Evolutionary conservation across 1,140 invertebrate species (phyloP).

Genomic region (Megalonaias nervosa): DNA sequence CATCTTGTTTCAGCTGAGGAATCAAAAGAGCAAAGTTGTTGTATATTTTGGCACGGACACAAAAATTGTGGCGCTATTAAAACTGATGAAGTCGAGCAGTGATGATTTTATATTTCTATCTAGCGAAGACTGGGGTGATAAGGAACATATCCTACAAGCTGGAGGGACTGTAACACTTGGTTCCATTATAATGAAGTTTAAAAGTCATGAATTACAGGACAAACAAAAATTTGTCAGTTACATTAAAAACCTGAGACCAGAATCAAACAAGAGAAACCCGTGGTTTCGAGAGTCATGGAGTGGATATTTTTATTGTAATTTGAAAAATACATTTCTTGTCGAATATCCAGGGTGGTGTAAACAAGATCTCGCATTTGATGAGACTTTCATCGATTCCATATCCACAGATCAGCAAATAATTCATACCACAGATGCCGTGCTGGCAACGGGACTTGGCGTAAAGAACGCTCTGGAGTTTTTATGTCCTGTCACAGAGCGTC

Average conservation of each 20-base stretch:
- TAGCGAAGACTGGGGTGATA: slow-evolving; percentile 85
- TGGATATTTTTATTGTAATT: slow-evolving; percentile 54
- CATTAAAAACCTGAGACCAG: slow-evolving; percentile 29
- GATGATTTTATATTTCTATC: slow-evolving; percentile 71
- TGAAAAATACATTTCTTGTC: slow-evolving; percentile 50
- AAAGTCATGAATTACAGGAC: slow-evolving; percentile 6
- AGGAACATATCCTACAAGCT: slow-evolving; percentile 62
- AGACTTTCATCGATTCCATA: slow-evolving; percentile 27
- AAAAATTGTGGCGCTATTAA: slow-evolving; percentile 75
- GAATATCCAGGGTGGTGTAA: slow-evolving; percentile 34
- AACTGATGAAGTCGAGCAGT: slow-evolving; percentile 69
- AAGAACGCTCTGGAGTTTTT: slow-evolving; percentile 1
- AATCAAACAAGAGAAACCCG: slow-evolving; percentile 33
- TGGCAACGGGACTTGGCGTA: slow-evolving; percentile 47
- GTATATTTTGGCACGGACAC: slow-evolving; percentile 82
- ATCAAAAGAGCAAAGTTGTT: slow-evolving; percentile 73
- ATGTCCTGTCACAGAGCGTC: no score
- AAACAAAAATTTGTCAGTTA: slow-evolving; percentile 25
- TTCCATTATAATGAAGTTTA: slow-evolving; percentile 54
- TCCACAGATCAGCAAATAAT: slow-evolving; percentile 49
- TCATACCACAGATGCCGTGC: slow-evolving; percentile 54
- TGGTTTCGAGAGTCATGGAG: slow-evolving; percentile 62
- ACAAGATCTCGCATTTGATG: slow-evolving; percentile 20
- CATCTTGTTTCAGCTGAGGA: slow-evolving; percentile 17
- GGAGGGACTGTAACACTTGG: slow-evolving; percentile 43